Conservation (phyloP, 2,113 vertebrate species). For the Smithornis capensis region DNA sequence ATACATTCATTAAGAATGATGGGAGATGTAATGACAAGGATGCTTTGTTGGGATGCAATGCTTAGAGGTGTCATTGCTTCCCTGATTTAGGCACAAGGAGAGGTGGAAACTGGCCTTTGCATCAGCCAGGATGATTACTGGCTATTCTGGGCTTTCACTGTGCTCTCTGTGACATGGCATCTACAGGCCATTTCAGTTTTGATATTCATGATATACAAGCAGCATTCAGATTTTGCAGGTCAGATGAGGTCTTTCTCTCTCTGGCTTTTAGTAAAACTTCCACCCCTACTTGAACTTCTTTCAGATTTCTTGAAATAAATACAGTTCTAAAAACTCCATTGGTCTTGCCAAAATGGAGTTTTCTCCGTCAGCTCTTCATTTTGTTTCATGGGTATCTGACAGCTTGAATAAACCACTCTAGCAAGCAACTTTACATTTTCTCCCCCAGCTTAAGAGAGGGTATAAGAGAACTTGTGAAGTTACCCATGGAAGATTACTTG, state of each 20-base stretch:
- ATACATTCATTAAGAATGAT: not conserved
- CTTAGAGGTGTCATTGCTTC: not conserved
- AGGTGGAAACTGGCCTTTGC: not conserved
- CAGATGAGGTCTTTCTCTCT: slow-evolving; percentile 13
- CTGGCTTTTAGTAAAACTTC: not conserved
- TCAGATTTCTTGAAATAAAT: slow-evolving; percentile 12
- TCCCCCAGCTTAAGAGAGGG: not conserved
- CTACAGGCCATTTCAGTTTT: not conserved
- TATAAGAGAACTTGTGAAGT: not conserved
- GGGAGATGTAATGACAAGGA: not conserved
- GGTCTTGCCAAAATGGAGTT: not conserved
- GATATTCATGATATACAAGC: not conserved
- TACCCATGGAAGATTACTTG: not conserved
- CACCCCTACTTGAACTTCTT: not conserved
- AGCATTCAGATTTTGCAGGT: not conserved
- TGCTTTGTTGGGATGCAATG: rapidly evolving
- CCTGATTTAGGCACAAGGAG: not conserved
- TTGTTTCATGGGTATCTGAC: not conserved
- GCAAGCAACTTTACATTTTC: not conserved
- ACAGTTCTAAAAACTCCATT: not conserved
- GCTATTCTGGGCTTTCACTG: not conserved
- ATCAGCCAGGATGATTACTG: rapidly evolving
- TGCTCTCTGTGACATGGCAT: not conserved
- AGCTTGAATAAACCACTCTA: not conserved
- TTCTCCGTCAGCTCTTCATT: not conserved